Evolutionary conservation across 2,888 invertebrate species (phyloP).

Genomic region (Mechanitis messenoides): DNA sequence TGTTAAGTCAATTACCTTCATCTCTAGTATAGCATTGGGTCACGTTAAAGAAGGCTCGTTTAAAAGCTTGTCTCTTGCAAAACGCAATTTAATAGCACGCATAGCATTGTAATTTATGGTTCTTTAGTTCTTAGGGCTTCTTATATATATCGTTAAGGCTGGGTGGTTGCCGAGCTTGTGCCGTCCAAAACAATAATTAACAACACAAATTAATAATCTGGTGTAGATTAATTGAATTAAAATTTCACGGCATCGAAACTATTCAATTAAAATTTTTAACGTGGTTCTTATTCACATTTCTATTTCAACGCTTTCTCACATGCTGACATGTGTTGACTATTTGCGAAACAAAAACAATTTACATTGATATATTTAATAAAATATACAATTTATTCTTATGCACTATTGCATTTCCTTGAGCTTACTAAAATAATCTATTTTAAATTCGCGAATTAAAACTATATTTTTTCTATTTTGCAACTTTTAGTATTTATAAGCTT

Average conservation of each 20-base stretch:
- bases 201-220: slow-evolving; percentile 25
- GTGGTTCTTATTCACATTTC: neutral
- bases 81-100: neutral
- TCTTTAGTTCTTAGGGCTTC: slow-evolving; percentile 22
- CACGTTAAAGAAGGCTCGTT: neutral
- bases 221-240: neutral
- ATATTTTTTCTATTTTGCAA: slow-evolving; percentile 21
- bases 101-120: neutral
- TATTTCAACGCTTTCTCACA: slow-evolving; percentile 7
- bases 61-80: slow-evolving; percentile 3
- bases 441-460: slow-evolving; percentile 17
- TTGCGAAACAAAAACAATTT: neutral
- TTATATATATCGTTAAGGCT: slow-evolving; percentile 15
- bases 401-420: slow-evolving; percentile 28
- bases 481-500: slow-evolving; percentile 10
- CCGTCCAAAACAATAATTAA: slow-evolving; percentile 57
- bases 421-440: slow-evolving; percentile 27
- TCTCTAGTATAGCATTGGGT: slow-evolving; percentile 13
- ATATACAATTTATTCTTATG: slow-evolving; percentile 10
- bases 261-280: neutral
- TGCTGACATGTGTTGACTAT: neutral
- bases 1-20: slow-evolving; percentile 25
- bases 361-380: neutral
- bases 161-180: slow-evolving; percentile 52
- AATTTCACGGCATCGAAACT: neutral